Percentiles rank a stretch among this genome's conserved stretches.
phyloP scores from a whole-genome alignment of 2,113 vertebrate genomes.

The Rhinoptilus africanus region DNA sequence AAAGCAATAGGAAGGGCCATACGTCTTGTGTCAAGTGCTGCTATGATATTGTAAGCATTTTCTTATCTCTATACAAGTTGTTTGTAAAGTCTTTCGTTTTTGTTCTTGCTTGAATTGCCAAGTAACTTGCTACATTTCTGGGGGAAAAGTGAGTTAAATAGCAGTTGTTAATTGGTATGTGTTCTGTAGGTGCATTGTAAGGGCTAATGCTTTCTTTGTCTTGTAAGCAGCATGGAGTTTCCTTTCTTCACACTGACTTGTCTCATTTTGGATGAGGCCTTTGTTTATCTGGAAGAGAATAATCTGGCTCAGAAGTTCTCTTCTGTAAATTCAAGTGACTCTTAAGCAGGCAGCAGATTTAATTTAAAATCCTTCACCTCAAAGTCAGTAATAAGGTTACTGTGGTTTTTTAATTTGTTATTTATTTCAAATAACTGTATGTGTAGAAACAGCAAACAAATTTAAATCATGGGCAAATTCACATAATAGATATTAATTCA shows the following conservation, averaged over 20 bases:
- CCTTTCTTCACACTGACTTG: not conserved
- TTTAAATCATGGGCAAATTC: not conserved
- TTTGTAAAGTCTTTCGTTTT: not conserved
- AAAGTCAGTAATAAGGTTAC: not conserved
- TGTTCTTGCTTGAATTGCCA: not conserved
- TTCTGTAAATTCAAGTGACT: not conserved
- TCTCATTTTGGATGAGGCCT: not conserved
- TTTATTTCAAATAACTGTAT: not conserved
- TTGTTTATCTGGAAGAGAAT: not conserved
- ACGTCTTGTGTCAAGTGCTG: not conserved
- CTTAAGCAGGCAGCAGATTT: not conserved
- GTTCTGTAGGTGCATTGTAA: not conserved
- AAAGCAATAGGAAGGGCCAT: not conserved
- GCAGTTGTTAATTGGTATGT: not conserved
- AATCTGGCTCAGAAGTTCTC: not conserved
- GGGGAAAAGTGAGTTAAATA: not conserved
- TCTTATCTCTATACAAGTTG: not conserved
- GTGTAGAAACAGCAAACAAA: not conserved
- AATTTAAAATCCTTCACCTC: not conserved
- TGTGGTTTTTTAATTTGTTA: not conserved
- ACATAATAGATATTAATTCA: not conserved
- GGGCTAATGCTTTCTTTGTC: not conserved
- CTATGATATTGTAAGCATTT: accelerated
- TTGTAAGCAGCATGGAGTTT: not conserved
- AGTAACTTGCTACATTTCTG: not conserved